A percentile compares a stretch with the other conserved stretches of the same genome.
These are phyloP conservation scores for Lobophora halterata DNA, from an alignment of 2,888 invertebrate genomes.

Conservation along the genomic window DNA sequence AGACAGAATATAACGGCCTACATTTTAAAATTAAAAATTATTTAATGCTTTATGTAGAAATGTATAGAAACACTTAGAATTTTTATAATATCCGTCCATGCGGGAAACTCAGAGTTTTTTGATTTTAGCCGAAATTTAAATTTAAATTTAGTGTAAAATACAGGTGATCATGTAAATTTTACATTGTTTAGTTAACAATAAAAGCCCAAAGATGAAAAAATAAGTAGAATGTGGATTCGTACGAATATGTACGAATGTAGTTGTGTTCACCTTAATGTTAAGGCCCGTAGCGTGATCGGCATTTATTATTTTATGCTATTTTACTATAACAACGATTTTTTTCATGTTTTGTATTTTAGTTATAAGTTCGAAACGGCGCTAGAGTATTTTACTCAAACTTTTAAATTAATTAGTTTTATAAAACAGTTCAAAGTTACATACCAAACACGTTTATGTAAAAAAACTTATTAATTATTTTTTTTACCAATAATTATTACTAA, in stretches of 20 bases:
- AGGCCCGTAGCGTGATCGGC: slow-evolving; percentile 53
- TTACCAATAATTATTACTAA: too few relatives aligned
- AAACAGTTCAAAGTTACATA: background rate
- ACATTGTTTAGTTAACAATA: slow-evolving; percentile 38
- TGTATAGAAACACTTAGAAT: slow-evolving; percentile 40
- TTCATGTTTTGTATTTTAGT: slow-evolving; percentile 31
- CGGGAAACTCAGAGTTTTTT: slow-evolving; percentile 60
- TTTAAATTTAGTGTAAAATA: slow-evolving; percentile 55
- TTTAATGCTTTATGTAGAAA: slow-evolving; percentile 34
- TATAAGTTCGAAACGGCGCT: slow-evolving; percentile 15
- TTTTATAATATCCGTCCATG: slow-evolving; percentile 69
- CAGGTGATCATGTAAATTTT: slow-evolving; percentile 26
- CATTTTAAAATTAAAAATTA: background rate
- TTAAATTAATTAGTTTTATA: background rate
- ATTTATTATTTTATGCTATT: slow-evolving; percentile 48
- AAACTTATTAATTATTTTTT: too few relatives aligned
- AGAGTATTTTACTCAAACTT: background rate
- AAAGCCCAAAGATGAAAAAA: slow-evolving; percentile 52
- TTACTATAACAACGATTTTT: slow-evolving; percentile 48
- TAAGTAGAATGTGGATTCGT: slow-evolving; percentile 34
- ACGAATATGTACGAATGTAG: slow-evolving; percentile 35
- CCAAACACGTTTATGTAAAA: too few relatives aligned
- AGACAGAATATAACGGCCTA: background rate
- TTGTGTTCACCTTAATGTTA: slow-evolving; percentile 39
- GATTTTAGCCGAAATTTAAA: slow-evolving; percentile 51